Conservation (phyloP, 2,888 invertebrate genomes). For the Branchipolynoe longqiensis region DNA sequence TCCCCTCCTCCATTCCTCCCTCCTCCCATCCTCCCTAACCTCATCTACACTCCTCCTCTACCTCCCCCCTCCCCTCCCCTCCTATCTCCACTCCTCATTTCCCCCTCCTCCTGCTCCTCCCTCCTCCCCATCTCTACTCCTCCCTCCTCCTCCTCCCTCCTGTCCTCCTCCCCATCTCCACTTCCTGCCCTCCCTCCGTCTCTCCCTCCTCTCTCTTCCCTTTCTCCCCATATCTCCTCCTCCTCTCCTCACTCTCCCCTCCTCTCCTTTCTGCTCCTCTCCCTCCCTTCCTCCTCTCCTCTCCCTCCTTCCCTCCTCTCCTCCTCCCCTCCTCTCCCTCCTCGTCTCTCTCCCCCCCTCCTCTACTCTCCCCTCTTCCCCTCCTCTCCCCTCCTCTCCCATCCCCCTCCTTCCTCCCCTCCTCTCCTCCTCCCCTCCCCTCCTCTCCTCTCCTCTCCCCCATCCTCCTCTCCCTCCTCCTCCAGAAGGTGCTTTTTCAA, state of each 20-base stretch:
- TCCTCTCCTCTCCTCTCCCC: neutral
- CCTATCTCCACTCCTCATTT: neutral
- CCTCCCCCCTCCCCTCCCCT: neutral
- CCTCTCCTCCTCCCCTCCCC: neutral
- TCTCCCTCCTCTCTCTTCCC: neutral
- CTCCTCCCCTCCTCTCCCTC: slow-evolving; percentile 36
- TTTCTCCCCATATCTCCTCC: neutral
- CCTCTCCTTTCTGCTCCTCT: neutral
- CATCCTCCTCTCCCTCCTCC: neutral
- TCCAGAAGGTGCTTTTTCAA: neutral
- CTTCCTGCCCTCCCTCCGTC: neutral
- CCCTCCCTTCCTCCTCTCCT: neutral
- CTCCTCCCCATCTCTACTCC: neutral
- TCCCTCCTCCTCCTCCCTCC: neutral
- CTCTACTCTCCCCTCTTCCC: neutral
- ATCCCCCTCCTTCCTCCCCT: neutral
- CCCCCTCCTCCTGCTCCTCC: neutral
- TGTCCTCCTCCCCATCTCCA: neutral
- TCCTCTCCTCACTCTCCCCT: neutral
- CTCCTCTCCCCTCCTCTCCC: slow-evolving; percentile 3
- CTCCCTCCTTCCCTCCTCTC: neutral
- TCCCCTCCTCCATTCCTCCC: neutral
- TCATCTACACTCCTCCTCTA: neutral
- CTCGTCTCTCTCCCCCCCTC: neutral
- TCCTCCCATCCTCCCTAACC: neutral